Evolutionary conservation across 1,140 invertebrate genomes (phyloP).

Genomic region (Atta colombica): DNA sequence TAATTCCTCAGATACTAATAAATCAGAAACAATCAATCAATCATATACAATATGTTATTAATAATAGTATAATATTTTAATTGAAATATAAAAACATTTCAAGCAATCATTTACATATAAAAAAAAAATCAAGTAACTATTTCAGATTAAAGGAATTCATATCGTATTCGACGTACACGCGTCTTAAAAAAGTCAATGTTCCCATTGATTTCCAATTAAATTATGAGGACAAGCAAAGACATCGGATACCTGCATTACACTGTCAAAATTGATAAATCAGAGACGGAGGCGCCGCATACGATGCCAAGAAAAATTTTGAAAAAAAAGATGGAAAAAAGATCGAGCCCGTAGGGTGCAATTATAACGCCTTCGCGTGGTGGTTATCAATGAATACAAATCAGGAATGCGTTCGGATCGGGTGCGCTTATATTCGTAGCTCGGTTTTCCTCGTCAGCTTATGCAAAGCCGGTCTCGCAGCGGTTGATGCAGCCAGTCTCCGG

Average conservation of each 20-base stretch:
- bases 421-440: slow-evolving; percentile 54
- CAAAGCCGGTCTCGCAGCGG: slow-evolving; percentile 69
- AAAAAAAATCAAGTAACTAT: no score
- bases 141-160: background rate
- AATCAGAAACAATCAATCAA: no score
- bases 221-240: background rate
- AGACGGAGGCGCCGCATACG: background rate
- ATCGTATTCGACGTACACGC: background rate
- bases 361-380: slow-evolving; percentile 59
- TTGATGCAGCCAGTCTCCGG: slow-evolving; percentile 68
- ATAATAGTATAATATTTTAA: no score
- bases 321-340: background rate
- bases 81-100: no score
- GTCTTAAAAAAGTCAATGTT: background rate
- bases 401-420: slow-evolving; percentile 26
- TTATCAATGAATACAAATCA: slow-evolving; percentile 69
- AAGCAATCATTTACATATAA: no score
- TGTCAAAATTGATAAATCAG: slow-evolving; percentile 16
- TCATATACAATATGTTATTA: no score
- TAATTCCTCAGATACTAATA: no score
- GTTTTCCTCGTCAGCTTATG: slow-evolving; percentile 78
- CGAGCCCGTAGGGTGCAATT: slow-evolving; percentile 33
- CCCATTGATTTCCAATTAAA: background rate
- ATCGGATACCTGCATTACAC: background rate
- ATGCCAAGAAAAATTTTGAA: background rate